These are phyloP conservation scores for Petrosia ficiformis DNA, from an alignment of 37 sponge, comb jelly and placozoan species.

Conservation along the genomic window DNA sequence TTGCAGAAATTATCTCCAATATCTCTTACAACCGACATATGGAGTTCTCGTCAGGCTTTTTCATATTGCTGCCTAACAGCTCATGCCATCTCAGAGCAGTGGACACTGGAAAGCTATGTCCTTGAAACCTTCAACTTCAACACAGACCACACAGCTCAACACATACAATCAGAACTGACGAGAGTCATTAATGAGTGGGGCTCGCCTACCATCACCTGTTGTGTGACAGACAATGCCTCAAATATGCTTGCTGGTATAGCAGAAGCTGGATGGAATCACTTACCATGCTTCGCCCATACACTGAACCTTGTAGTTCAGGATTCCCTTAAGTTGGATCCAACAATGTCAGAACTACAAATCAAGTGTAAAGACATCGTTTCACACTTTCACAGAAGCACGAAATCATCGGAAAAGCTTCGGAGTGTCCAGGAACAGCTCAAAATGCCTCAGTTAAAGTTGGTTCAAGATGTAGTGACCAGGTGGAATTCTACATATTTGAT, in stretches of 20 bases:
- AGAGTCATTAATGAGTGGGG: neutral
- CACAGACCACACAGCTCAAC: neutral
- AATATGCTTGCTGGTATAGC: neutral
- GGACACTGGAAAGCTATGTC: neutral
- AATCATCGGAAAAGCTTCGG: neutral
- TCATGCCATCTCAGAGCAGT: neutral
- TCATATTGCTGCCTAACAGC: neutral
- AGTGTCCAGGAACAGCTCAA: neutral
- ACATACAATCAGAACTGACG: neutral
- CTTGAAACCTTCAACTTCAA: neutral
- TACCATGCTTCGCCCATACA: slow-evolving; percentile 16
- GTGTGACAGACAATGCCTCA: slow-evolving; percentile 11
- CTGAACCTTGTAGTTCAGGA: slow-evolving; percentile 14
- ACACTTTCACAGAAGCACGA: slow-evolving; percentile 3
- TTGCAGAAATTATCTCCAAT: neutral
- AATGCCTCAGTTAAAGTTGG: neutral
- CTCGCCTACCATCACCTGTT: neutral
- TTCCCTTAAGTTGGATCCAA: neutral
- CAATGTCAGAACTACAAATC: neutral
- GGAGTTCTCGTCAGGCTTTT: neutral
- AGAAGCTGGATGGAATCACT: neutral
- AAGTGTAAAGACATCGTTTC: slow-evolving; percentile 6
- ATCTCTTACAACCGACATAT: neutral
- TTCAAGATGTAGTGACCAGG: slow-evolving; percentile 13
- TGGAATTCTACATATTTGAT: neutral